Evolutionary conservation across 2,888 invertebrate genomes (phyloP), one percentile per base, ranked within the genome.

Genomic region (Volucella zonaria): DNA sequence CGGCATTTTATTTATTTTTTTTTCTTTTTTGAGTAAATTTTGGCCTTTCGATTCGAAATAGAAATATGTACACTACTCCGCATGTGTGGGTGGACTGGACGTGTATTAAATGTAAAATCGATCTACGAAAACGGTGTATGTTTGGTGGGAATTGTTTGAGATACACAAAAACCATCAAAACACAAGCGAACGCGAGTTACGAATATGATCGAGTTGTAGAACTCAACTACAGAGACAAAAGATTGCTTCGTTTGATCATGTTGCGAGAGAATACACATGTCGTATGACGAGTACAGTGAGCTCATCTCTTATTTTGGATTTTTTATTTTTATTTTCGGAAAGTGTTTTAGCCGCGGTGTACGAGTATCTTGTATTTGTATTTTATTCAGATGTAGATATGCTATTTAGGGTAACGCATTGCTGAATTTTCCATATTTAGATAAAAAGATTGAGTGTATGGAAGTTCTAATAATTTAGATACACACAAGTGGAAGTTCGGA

Each of bases 251-350:
- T 66, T 67, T 68, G 45, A 52, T 51, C 67, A 31, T 18, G 70
- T 71, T 80, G 71, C 43, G 75, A 59, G 59, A 66, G 54, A 42
- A 56, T 31, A 31, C 31, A 31, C 31, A 31, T 31, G 31, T 31
- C 6, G 31, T 31, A 6, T 31, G 31, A 23, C 18, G 18, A 31
- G 31, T 31, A 31, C 47, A 83, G 54, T 83, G 83, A 83, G 80
- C 80, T 80, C 80, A 83, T 76, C 71, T 80, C 75, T 80, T 71
- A 61, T 71, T 83, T 83, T 75, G 80, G 61, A 61, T 59, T 75
- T 70, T 56, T 31, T 31, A 31, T 31, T 31, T 31, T 31, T 31
- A 31, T 31, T 31, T 31, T 31, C 31, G 31, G 6, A 31, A 31
- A 75, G 75, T 75, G 66, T 54, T 49, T 66, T 62, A 68, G 58